Evolutionary conservation across 1,140 invertebrate species (phyloP), one percentile per base, ranked within the genome.

Genomic region (Cyrtorhinus lividipennis): DNA sequence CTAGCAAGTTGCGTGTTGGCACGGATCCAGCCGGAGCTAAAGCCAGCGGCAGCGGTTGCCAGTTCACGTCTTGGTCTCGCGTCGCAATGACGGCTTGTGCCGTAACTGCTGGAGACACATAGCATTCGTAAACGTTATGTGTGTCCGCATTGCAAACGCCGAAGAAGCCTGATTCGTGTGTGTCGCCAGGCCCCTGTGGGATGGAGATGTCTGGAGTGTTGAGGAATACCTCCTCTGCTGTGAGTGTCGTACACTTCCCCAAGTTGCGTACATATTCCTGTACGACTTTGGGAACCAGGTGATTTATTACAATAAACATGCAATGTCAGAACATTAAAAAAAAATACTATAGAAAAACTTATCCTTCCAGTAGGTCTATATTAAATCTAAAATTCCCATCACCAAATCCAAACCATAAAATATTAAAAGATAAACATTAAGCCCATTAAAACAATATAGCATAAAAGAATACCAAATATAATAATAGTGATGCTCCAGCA

Each of bases 111-210:
- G 59, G 59, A 20, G 25, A 10, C n/a, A 60, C 27, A 22, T 60
- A 60, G 44, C 59, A 60, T 22, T 60, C 59, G 23, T 60, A 60
- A 13, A 60, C 59, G 59, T 60, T 60, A 24, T 60, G 59, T n/a
- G 59, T 60, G 12, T 27, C 12, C 2, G 2, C 25, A n/a, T 12
- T 60, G n/a, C 24, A 27, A 13, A n/a, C 5, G 2, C 59, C 59
- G 44, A 60, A 60, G 15, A 38, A 60, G 2, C 59, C 59, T n/a
- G 59, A 60, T 30, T 27, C 25, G 15, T 15, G n/a, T 2, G n/a
- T 38, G 12, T n/a, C 15, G 12, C 15, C 18, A 3, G 24, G 13
- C n/a, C 2, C 12, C 10, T 60, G 25, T 38, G 59, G 59, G n/a
- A 60, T 20, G 15, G 59, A 3, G 3, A 60, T 60, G 12, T 60